phyloP scores from a whole-genome alignment of 2,113 vertebrate species.

The Cyanoderma ruficeps region DNA sequence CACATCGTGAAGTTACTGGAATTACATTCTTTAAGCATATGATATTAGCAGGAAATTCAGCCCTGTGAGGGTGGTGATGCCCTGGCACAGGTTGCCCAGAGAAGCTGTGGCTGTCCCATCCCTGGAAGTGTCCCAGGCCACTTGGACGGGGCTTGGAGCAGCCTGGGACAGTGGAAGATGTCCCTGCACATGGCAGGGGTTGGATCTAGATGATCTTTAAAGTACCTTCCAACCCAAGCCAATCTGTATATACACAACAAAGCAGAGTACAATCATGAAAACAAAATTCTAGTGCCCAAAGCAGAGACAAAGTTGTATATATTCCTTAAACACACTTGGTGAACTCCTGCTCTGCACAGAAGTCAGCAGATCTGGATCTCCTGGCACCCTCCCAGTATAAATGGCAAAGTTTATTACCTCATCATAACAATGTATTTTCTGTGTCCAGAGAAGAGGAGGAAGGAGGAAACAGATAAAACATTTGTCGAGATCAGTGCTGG shows the following conservation, averaged over 20 bases:
- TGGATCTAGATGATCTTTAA: background rate
- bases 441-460: background rate
- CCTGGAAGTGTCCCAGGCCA: background rate
- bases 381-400: background rate
- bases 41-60: background rate
- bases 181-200: background rate
- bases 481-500: background rate
- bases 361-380: background rate
- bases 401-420: background rate
- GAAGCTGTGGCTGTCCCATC: background rate
- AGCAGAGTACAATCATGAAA: background rate
- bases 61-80: background rate
- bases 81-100: background rate
- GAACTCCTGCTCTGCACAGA: fast-evolving
- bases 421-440: background rate
- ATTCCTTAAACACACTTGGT: background rate
- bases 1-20: background rate
- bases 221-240: background rate
- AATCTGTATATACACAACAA: background rate
- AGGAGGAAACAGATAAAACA: background rate
- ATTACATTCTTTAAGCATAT: fast-evolving
- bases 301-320: background rate
- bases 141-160: fast-evolving
- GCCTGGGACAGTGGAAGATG: background rate
- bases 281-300: background rate